Conservation (phyloP, 2,113 vertebrate genomes). For the Lagopus muta region DNA sequence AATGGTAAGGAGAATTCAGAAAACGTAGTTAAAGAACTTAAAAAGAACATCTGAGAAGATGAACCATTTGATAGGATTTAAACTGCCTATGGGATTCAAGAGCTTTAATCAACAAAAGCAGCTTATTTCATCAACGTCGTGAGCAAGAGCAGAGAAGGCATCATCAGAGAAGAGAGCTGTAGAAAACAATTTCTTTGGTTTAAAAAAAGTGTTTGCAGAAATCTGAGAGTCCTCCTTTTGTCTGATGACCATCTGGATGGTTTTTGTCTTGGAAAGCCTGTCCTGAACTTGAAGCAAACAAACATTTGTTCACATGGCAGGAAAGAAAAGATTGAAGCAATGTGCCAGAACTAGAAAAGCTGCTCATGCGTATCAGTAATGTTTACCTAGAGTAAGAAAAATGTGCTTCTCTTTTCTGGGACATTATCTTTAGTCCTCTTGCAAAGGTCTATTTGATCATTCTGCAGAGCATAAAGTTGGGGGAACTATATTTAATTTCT, state of each 20-base stretch:
- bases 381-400: slow-evolving; percentile 46
- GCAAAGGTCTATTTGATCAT: neutral
- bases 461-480: neutral
- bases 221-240: slow-evolving; percentile 18
- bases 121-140: slow-evolving; percentile 66
- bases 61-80: slow-evolving; percentile 75
- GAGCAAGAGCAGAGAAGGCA: slow-evolving; percentile 48
- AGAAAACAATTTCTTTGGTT: slow-evolving; percentile 58
- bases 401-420: slow-evolving; percentile 9
- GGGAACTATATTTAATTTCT: neutral
- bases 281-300: slow-evolving; percentile 47
- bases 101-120: slow-evolving; percentile 74
- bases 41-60: slow-evolving; percentile 74
- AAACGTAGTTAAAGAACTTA: slow-evolving; percentile 38
- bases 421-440: neutral
- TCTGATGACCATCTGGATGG: slow-evolving; percentile 66
- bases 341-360: slow-evolving; percentile 35
- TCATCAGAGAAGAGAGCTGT: neutral
- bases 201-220: slow-evolving; percentile 53
- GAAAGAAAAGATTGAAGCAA: slow-evolving; percentile 11
- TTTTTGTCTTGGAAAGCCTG: slow-evolving; percentile 53
- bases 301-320: slow-evolving; percentile 50
- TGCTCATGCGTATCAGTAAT: neutral
- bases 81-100: slow-evolving; percentile 59
- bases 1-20: neutral